Base-by-base conservation (phyloP, 30 jellyfish, hydroid and myxozoan genomes). In the Aurelia sp. region DNA sequence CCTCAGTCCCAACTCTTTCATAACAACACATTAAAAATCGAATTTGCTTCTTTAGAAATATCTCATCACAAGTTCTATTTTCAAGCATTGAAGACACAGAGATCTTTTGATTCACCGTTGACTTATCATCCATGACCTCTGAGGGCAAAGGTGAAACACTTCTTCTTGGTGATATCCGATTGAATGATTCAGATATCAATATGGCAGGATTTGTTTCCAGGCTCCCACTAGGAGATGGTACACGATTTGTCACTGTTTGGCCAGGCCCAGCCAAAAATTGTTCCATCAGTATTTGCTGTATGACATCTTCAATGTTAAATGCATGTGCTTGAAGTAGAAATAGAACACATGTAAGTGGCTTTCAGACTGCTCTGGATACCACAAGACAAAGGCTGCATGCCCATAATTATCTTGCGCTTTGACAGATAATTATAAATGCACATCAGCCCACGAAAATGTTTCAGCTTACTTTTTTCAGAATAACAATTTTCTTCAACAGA, bases 281-380 rank as follows among this genome's bases (percentile, higher is more conserved):
- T 41, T 78, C 86, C 97, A 89, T 94, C 63, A 85, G 16, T 13
- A 94, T 75, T 70, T 94, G 99, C 62, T 94, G 96, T 53, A 94
- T 94, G 4, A 94, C 35, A 66, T 94, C 97, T 50, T 84, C 81
- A 51, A 70, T 67, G 75, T 81, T 69, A 30, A 89, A 82, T 18
- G 74, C 97, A 10, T 63, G 66, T 20, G 79, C 89, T 65, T 79
- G 82, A 61, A 82, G 20, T 23, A 23, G 60, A 74, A 68, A 65
- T 13, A 67, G 33, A 71, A 55, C 22, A 9, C 8, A 16, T 44
- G 55, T 44, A 10, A 44, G 55, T 7, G 15, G 55, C 15, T 44
- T 44, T 44, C 55, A 44, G 55, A 44, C 2, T 7, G 55, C 10
- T 44, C 16, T 44, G 55, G 55, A 44, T 10, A 44, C 15, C 15